These are phyloP conservation scores for Spheniscus mendiculus DNA, from an alignment of 2,113 vertebrate genomes.

Conservation along the genomic window DNA sequence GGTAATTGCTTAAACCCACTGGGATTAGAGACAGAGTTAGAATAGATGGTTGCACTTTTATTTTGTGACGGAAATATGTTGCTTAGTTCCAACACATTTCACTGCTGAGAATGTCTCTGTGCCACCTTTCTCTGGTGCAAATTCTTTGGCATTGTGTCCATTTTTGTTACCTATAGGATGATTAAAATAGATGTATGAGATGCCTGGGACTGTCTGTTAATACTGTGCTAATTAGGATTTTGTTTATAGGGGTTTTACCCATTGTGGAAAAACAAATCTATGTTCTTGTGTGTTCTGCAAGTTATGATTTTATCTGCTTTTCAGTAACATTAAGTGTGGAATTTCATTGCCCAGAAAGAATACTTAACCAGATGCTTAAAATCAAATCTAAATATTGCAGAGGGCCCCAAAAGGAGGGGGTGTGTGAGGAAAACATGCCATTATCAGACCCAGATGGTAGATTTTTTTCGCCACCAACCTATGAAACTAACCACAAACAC, in stretches of 20 bases:
- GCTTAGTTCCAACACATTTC: not conserved
- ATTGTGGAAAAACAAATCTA: not conserved
- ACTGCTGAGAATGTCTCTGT: not conserved
- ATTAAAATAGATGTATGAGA: not conserved
- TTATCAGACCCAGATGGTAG: not conserved
- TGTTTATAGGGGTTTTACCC: not conserved
- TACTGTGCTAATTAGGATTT: not conserved
- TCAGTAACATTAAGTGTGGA: not conserved
- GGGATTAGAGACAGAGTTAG: not conserved
- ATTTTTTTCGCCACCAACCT: not conserved
- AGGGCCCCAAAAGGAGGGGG: not conserved
- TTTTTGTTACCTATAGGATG: not conserved
- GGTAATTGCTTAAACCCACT: constrained; percentile 25
- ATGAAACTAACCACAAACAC: not conserved
- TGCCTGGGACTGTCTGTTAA: not conserved
- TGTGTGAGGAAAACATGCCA: not conserved
- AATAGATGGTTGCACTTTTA: not conserved
- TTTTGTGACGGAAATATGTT: constrained; percentile 1
- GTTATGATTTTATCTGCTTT: not conserved
- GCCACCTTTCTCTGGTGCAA: not conserved
- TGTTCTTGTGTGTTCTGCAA: not conserved
- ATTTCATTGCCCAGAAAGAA: not conserved
- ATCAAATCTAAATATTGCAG: not conserved
- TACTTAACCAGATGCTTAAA: not conserved
- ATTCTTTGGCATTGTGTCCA: not conserved